A percentile compares a stretch with the other conserved stretches of the same genome.
phyloP scores from a whole-genome alignment of 2,113 vertebrate genomes.

The Chaenocephalus aceratus region DNA sequence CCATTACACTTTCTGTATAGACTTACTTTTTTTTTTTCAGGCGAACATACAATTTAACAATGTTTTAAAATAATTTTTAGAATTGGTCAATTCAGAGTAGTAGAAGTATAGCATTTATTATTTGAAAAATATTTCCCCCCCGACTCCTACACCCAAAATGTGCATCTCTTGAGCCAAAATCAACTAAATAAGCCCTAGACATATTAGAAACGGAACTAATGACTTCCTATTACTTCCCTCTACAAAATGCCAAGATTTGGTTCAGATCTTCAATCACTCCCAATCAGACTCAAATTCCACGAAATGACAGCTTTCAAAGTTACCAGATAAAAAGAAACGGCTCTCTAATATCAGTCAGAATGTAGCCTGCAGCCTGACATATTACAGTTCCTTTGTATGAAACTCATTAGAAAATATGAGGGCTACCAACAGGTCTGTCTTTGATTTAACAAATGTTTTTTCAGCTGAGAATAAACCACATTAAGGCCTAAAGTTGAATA shows the following conservation, averaged over 20 bases:
- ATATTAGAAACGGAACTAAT: neutral
- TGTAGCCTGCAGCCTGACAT: neutral
- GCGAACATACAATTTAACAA: no score
- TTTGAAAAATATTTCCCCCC: no score
- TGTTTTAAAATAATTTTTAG: neutral
- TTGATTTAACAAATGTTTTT: constrained; percentile 25
- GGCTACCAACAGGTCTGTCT: neutral
- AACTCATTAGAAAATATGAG: neutral
- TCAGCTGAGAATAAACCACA: constrained; percentile 36
- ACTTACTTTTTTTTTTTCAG: no score
- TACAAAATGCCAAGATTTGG: neutral
- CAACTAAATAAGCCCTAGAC: neutral
- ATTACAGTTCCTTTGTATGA: neutral
- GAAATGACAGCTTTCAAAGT: constrained; percentile 2
- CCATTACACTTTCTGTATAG: neutral
- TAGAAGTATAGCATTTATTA: no score
- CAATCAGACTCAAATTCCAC: neutral
- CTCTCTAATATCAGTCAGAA: neutral
- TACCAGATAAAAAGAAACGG: neutral
- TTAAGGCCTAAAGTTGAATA: constrained; percentile 1
- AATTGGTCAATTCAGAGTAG: neutral
- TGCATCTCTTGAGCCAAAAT: neutral
- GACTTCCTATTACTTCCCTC: neutral
- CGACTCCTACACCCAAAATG: neutral
- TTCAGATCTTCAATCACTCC: neutral